These are phyloP conservation scores for Phymorhynchus buccinoides DNA, from an alignment of 1,140 invertebrate species.

Conservation along the genomic window DNA sequence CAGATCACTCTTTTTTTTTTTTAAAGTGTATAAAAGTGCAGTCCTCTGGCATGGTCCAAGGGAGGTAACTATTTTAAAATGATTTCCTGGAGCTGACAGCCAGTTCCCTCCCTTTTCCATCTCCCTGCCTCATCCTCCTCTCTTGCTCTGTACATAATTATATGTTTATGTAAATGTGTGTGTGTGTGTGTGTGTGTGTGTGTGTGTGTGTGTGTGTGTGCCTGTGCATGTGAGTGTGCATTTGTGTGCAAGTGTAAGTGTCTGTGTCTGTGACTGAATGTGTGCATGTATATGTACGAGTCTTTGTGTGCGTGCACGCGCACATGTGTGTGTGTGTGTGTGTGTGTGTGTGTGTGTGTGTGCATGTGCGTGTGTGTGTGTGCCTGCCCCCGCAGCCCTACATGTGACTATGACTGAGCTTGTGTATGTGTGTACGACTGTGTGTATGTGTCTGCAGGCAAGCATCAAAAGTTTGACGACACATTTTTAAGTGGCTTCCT, in stretches of 20 bases:
- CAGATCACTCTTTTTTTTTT: no score
- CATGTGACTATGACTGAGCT: neutral
- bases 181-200: slow-evolving; percentile 10
- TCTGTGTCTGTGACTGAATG: neutral
- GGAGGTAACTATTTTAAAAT: no score
- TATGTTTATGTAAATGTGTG: neutral
- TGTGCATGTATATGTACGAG: neutral
- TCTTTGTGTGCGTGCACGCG: neutral
- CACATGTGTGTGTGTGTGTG: neutral
- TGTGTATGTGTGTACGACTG: neutral
- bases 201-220: slow-evolving; percentile 9
- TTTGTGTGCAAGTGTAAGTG: neutral
- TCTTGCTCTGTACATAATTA: no score
- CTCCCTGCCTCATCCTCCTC: no score
- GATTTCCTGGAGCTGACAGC: no score
- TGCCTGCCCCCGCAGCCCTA: neutral
- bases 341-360: neutral
- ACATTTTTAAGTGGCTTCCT: no score
- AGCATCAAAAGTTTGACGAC: no score
- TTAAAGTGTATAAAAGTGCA: no score
- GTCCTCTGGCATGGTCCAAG: no score
- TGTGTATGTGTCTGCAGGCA: no score
- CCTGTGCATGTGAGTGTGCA: neutral
- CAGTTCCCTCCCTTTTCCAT: no score
- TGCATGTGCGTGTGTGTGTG: neutral